Evolutionary conservation across 2,797 vertebrate species (phyloP).

Genomic region (Micromesistius poutassou): DNA sequence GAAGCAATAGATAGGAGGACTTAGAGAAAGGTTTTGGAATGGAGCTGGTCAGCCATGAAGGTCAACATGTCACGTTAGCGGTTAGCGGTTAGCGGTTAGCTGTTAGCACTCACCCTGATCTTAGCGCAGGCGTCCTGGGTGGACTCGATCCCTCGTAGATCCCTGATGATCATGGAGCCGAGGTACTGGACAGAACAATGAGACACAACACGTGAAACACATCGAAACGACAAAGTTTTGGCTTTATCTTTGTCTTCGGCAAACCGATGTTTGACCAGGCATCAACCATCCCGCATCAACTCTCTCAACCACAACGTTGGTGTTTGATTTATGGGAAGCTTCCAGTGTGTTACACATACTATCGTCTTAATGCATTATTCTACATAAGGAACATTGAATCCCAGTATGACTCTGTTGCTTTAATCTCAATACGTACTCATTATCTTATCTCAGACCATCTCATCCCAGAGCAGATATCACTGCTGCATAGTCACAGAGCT

Average conservation of each 20-base stretch:
- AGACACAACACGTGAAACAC: neutral
- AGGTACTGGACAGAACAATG: slow-evolving; percentile 77
- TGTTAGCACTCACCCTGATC: slow-evolving; percentile 81
- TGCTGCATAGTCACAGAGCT: neutral
- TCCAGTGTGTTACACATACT: no score
- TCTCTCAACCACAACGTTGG: neutral
- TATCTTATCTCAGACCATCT: neutral
- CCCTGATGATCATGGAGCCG: slow-evolving; percentile 96
- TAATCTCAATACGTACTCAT: neutral
- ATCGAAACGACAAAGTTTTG: neutral
- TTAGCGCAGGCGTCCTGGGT: slow-evolving; percentile 98
- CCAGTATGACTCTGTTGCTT: neutral
- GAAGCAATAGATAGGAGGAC: no score
- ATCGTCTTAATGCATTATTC: no score
- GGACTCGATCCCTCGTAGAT: slow-evolving; percentile 93
- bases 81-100: neutral
- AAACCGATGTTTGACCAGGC: neutral
- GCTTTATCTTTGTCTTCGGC: neutral
- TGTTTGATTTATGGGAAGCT: neutral
- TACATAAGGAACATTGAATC: neutral
- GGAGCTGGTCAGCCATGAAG: no score
- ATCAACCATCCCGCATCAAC: neutral
- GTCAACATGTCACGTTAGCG: neutral
- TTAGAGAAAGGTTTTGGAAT: no score
- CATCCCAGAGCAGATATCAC: neutral